Base-by-base conservation (phyloP, 2,888 invertebrate species). In the Strigamia crassipes region DNA sequence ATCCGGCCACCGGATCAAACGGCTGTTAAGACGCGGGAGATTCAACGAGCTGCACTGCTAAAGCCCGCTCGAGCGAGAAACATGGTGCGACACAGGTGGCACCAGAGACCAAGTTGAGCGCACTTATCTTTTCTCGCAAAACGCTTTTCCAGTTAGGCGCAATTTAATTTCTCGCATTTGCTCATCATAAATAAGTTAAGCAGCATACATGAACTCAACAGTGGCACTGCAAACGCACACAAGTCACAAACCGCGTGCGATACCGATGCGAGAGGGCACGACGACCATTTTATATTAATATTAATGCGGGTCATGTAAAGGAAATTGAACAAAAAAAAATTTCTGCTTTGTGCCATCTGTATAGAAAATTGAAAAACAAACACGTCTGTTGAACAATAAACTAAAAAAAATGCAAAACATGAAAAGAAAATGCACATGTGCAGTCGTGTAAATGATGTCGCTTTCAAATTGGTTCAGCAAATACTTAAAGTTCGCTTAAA, bases 1-100 rank as follows among this genome's bases (percentile, higher is more conserved):
- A 56, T 56, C 56, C 56, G 56, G 56, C 56, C 56, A 56, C 56
- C 56, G 56, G 56, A 56, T 56, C 56, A 56, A 56, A 56, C 56
- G 56, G 56, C 56, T 56, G 56, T 56, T 56, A 56, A 56, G 56
- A 56, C 56, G 56, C 56, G 56, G 56, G 56, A 56, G 56, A 56
- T 56, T 56, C 56, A 56, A 56, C 56, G 56, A 56, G 56, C 56
- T 56, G 56, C 56, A 56, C 18, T 56, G 56, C 56, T 56, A 56
- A 56, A 56, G 18, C 18, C 56, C 56, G 56, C 56, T 56, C 56
- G 56, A 56, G 56, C 56, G 56, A 56, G 56, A 56, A 56, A 56
- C 56, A 6, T 56, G 56, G 18, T 56, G 56, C 56, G 56, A 56
- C 56, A 56, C 56, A 56, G 56, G 56, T 56, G 56, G 56, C 56